Base-by-base conservation (phyloP, 2,888 invertebrate species). In the Pterostichus madidus region DNA sequence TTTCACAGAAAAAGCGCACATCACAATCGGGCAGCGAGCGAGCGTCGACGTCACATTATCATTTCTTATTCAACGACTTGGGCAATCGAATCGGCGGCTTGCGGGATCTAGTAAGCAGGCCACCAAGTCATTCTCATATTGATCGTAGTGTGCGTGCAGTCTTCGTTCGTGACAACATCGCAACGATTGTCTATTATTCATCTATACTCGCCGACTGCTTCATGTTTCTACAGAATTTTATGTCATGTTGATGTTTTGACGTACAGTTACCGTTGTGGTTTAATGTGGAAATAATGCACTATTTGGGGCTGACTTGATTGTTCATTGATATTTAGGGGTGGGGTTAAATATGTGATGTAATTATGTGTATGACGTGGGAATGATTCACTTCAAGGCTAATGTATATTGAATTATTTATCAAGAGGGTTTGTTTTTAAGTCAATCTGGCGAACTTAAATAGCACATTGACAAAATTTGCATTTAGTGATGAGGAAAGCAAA, bases 91-190 rank as follows among this genome's bases (percentile, higher is more conserved):
- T 75, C 75, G 31, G 10, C 52, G 49, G 49, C 32, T 24, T 31
- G 64, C 64, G 13, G 75, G 75, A 75, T 75, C 75, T 52, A n/a
- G n/a, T n/a, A 75, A 75, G 49, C 75, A 75, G 75, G 75, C 75
- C 75, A 64, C 64, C 64, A 64, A 64, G 64, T 35, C 64, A 35
- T 64, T 64, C 64, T 35, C 64, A 64, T 24, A 75, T 75, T 32
- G 75, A 75, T 75, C 75, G 64, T 49, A 52, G n/a, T n/a, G 52
- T 75, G 75, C 75, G 75, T 75, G 75, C 75, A 32, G 13, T 24
- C 31, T 46, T 75, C 24, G 8, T 32, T 52, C 75, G 52, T 75
- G 75, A 75, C 46, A 46, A 59, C 64, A 31, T 64, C 13, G 64
- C 32, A 32, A 32, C 75, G 49, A 52, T 52, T 75, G 75, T 75